These are phyloP conservation scores for Galago senegalensis DNA, from an alignment of 2,797 vertebrate genomes.

Conservation along the genomic window DNA sequence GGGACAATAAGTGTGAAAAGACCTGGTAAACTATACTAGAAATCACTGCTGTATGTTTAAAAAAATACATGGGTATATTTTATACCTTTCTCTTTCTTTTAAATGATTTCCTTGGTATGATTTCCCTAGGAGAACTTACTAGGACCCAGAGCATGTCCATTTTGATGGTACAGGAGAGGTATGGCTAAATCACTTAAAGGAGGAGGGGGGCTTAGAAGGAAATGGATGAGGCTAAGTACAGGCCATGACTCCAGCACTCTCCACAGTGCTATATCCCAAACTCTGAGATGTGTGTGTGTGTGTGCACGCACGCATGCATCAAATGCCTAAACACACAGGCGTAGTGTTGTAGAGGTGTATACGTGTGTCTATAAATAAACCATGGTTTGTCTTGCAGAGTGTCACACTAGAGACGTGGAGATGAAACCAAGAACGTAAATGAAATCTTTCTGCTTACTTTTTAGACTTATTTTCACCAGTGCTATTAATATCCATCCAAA, in stretches of 20 bases:
- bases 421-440: constrained; percentile 35
- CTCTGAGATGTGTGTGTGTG: neutral
- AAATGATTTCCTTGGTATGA: constrained; percentile 49
- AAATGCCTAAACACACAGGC: neutral
- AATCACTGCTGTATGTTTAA: neutral
- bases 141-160: neutral
- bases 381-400: neutral
- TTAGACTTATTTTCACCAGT: constrained; percentile 14
- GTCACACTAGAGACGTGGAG: neutral
- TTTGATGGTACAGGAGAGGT: neutral
- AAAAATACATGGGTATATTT: neutral
- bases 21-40: neutral
- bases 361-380: neutral
- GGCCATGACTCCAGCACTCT: neutral
- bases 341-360: no score
- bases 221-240: neutral
- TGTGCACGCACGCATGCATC: neutral
- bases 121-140: constrained; percentile 15
- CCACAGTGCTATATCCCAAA: neutral
- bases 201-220: neutral
- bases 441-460: constrained; percentile 1
- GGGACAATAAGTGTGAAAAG: neutral
- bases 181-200: neutral
- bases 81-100: constrained; percentile 26
- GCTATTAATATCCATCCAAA: constrained; percentile 7